Base-by-base conservation (phyloP, 2,113 vertebrate genomes). In the Mystacornis crossleyi region DNA sequence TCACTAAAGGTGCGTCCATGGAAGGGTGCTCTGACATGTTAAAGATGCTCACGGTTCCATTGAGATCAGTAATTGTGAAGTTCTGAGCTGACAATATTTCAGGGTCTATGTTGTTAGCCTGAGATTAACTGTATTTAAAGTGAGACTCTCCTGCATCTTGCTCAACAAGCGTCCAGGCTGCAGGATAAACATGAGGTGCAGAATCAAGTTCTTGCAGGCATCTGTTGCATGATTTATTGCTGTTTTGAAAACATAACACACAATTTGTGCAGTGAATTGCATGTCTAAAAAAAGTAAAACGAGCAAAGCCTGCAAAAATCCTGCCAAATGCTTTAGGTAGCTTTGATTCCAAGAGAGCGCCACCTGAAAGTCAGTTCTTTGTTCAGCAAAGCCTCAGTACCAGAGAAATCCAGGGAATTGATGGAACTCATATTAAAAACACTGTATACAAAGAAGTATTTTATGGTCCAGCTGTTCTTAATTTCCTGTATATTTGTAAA, bases 401-500 rank as follows among this genome's bases (percentile, higher is more conserved):
- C 20, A 86, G 50, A 29, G 12, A 88, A 80, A 50, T 90, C 9
- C 62, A 80, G 74, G 74, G 78, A 96, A 29, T 28, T 87, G 74
- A 29, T 75, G 48, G 28, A 88, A 86, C 70, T 88, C 9, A 1
- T 82, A 61, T 69, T 66, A 88, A 90, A 93, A 94, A 17, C 21
- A 6, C 12, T 26, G 31, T 69, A 40, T 38, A 92, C 88, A 93
- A 90, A 95, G 70, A 69, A 57, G 31, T 69, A 69, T 72, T 97
- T 95, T 88, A 70, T 45, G 51, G 33, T 47, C 42, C 96, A 95
- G 34, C 79, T 96, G 90, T 38, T 95, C 57, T 69, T 86, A 69
- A 95, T 96, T 97, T 97, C 67, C 79, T 83, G 33, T 89, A 18
- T 89, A 77, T 92, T 92, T 93, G 90, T 83, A 79, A 90, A 94